A percentile compares a stretch with the other conserved stretches of the same genome.
Conservation (phyloP, 1,140 invertebrate species). For the Eumeta japonica region DNA sequence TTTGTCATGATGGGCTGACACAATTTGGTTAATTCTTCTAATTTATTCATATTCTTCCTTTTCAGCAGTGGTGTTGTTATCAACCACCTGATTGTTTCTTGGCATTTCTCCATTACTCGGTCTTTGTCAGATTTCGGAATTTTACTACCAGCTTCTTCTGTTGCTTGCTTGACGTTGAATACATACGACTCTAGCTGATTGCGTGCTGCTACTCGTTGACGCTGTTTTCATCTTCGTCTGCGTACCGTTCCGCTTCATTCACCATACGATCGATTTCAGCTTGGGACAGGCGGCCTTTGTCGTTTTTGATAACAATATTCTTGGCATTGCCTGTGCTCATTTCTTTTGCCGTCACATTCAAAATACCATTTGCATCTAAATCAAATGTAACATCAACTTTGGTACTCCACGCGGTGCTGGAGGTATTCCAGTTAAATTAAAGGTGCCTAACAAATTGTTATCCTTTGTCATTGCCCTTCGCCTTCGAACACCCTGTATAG, state of each 20-base stretch:
- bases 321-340: conserved; percentile 72
- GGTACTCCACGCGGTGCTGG: conserved; percentile 79
- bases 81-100: conserved; percentile 61
- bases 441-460: conserved; percentile 74
- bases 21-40: conserved; percentile 68
- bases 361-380: conserved; percentile 71
- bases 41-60: conserved; percentile 78
- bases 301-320: conserved; percentile 87
- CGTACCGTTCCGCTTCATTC: conserved; percentile 70
- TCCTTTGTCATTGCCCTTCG: conserved; percentile 76
- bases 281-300: conserved; percentile 86
- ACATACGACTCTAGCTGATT: conserved; percentile 81
- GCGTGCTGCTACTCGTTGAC: conserved; percentile 67
- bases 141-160: conserved; percentile 38
- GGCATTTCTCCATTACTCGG: conserved; percentile 58
- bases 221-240: conserved; percentile 67
- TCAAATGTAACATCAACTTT: conserved; percentile 70
- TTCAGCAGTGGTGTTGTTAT: conserved; percentile 68
- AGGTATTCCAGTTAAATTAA: conserved; percentile 77
- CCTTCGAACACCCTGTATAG: conserved; percentile 68
- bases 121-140: conserved; percentile 62
- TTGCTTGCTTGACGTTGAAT: conserved; percentile 72
- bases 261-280: conserved; percentile 92
- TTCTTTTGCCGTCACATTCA: conserved; percentile 64
- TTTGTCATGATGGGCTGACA: conserved; percentile 75